A percentile compares a stretch with the other conserved stretches of the same genome.
Evolutionary conservation across 2,888 invertebrate species (phyloP).

Genomic region (Cheilosia scutellata): DNA sequence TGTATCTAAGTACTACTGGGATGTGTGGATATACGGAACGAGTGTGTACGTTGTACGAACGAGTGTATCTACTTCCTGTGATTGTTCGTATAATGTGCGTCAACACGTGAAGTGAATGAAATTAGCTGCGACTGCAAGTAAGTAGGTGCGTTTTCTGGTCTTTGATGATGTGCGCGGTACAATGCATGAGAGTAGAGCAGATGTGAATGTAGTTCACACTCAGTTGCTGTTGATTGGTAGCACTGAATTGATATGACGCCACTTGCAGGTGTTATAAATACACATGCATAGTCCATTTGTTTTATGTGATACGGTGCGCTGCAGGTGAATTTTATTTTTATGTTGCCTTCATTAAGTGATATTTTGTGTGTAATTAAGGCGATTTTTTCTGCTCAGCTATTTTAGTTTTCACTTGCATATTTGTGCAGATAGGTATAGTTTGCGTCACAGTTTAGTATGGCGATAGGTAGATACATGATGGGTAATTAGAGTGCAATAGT

Average conservation of each 20-base stretch:
- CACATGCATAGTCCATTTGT: constrained; percentile 6
- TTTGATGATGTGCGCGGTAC: background rate
- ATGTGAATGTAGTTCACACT: constrained; percentile 28
- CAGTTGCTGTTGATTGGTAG: constrained; percentile 37
- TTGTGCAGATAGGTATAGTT: background rate
- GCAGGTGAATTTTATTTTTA: constrained; percentile 54
- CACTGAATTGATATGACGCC: constrained; percentile 67
- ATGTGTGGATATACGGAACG: background rate
- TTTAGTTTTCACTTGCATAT: constrained; percentile 4
- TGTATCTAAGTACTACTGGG: constrained; percentile 8
- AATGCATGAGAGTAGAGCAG: background rate
- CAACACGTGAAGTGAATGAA: constrained; percentile 64
- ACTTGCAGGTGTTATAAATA: constrained; percentile 59
- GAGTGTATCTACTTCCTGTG: constrained; percentile 47
- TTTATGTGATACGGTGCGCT: constrained; percentile 1
- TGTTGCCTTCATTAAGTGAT: constrained; percentile 23
- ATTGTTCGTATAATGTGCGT: constrained; percentile 53
- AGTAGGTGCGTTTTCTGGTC: constrained; percentile 9
- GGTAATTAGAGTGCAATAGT: too few species aligned
- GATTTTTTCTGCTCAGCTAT: background rate
- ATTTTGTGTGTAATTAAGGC: constrained; percentile 40
- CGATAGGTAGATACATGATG: too few species aligned
- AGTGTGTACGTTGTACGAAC: background rate
- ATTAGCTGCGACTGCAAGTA: constrained; percentile 33
- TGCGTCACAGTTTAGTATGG: too few species aligned